Percentiles rank a stretch among this genome's conserved stretches.
Evolutionary conservation across 2,113 vertebrate species (phyloP).

Genomic region (Xyrauchen texanus): DNA sequence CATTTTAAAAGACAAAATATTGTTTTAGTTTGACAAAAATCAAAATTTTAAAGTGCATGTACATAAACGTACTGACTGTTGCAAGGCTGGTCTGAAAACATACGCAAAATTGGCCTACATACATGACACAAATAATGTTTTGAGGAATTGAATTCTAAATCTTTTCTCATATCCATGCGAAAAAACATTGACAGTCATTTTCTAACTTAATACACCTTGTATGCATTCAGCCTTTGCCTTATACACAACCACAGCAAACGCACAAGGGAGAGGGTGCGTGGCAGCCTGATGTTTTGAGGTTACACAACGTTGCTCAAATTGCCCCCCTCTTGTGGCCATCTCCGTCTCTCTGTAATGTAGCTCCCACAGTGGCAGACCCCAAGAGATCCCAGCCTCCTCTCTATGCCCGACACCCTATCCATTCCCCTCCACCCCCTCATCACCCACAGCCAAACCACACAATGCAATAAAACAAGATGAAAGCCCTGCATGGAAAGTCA

Average conservation of each 20-base stretch:
- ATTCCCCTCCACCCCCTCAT: constrained; percentile 21
- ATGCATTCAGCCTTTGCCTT: no score
- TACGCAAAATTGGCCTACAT: no score
- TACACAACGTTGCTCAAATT: constrained; percentile 48
- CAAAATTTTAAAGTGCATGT: no score
- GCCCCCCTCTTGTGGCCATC: constrained; percentile 60
- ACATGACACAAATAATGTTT: no score
- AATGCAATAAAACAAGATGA: constrained; percentile 61
- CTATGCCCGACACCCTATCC: constrained; percentile 10
- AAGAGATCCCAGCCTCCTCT: constrained; percentile 38
- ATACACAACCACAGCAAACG: neutral
- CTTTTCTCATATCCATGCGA: constrained; percentile 12
- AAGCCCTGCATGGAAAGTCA: constrained; percentile 57
- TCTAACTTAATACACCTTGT: constrained; percentile 1
- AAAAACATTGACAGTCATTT: neutral
- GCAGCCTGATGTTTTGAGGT: constrained; percentile 60
- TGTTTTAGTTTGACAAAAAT: no score
- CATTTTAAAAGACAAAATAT: no score
- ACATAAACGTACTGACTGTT: no score
- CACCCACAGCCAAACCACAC: constrained; percentile 30
- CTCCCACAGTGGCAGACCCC: constrained; percentile 24
- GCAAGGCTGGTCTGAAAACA: no score
- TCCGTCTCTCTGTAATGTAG: constrained; percentile 60
- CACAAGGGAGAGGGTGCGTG: constrained; percentile 30
- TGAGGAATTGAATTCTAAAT: neutral